These are phyloP conservation scores for Ernsta delagoae DNA, from an alignment of 2,888 invertebrate genomes.

Conservation along the genomic window DNA sequence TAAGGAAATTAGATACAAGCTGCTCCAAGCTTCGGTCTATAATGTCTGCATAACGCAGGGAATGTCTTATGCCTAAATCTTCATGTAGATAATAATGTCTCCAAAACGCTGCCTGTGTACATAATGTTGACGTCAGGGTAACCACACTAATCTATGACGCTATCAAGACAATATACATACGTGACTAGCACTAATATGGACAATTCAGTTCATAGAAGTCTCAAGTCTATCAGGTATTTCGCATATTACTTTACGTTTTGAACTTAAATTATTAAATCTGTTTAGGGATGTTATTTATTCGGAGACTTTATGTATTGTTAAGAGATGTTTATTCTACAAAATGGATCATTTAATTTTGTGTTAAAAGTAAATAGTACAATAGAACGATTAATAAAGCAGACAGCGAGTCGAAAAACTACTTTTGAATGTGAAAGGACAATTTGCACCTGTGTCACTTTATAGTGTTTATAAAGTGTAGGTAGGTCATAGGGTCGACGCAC, in stretches of 20 bases:
- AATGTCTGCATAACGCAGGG: slow-evolving; percentile 18
- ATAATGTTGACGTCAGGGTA: slow-evolving; percentile 46
- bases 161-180: slow-evolving; percentile 37
- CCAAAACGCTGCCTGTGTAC: slow-evolving; percentile 39
- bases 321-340: no score
- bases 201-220: neutral
- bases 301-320: no score
- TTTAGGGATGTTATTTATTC: no score
- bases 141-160: slow-evolving; percentile 43
- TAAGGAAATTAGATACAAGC: slow-evolving; percentile 26
- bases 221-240: neutral
- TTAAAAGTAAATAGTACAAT: neutral
- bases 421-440: neutral
- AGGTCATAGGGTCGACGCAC: slow-evolving; percentile 21
- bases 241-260: no score
- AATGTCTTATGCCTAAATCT: slow-evolving; percentile 36
- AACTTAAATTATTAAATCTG: no score
- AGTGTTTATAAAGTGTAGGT: slow-evolving; percentile 1
- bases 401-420: neutral
- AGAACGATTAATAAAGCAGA: neutral
- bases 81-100: slow-evolving; percentile 36
- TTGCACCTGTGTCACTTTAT: slow-evolving; percentile 1
- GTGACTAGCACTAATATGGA: slow-evolving; percentile 40
- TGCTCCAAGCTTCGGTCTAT: neutral
- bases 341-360: no score